Evolutionary conservation across 2,888 invertebrate species (phyloP), one percentile per base, ranked within the genome.

Genomic region (Tanaodytes sp.): DNA sequence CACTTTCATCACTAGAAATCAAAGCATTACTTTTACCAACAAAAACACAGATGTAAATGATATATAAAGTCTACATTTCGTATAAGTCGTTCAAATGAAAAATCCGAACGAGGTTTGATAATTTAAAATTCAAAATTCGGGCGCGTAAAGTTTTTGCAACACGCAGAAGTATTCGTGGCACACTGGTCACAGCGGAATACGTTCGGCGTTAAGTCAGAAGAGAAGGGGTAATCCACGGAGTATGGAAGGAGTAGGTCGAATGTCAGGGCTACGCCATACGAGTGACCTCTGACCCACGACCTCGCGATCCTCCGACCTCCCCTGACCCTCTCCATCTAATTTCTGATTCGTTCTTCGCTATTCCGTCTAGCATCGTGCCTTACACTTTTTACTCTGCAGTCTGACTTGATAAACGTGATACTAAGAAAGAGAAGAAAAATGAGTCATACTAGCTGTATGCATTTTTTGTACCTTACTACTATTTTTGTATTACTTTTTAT

Each of bases 201-300:
- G 51, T 58, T 63, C 65, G 49, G 62, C 52, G 62, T 39, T 40
- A 65, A 61, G 55, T 66, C 49, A 54, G 55, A 55, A 52, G 57
- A 62, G 70, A 68, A 67, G 71, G 70, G 72, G 68, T 20, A 72
- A 72, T 51, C 42, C 54, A 64, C 58, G 71, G 71, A 72, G 69
- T 55, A 68, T 69, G 74, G 75, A 73, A 75, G 77, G 78, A 75
- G 74, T 76, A 77, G 78, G 78, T 79, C 79, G 73, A 73, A 77
- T 79, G 83, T 84, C 84, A 84, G 80, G 84, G 83, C 82, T 83
- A 80, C 79, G 80, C 79, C 78, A 79, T 79, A 80, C 79, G 82
- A 46, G 57, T 62, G 80, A 80, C 83, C 82, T 77, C 75, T 77
- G 80, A 83, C 83, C 82, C 77, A 62, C 76, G 82, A 82, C 80